Percentiles rank a stretch among this genome's conserved stretches.
Conservation (phyloP, 2,888 invertebrate species). For the Torymus tubicola region DNA sequence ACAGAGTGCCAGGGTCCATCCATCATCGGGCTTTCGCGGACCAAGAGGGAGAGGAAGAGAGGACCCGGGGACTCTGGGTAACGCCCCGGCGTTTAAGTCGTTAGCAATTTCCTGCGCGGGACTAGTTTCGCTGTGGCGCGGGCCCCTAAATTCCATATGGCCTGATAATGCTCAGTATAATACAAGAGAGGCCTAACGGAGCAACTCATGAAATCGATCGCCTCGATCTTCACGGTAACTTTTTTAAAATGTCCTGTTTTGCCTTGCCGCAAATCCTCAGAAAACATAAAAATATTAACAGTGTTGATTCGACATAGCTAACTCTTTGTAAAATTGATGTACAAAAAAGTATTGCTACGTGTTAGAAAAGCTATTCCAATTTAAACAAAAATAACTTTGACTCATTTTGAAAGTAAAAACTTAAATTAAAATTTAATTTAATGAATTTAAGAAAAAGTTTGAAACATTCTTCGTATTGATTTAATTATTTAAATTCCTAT, state of each 20-base stretch:
- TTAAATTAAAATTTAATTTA: too few species aligned
- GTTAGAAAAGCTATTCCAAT: too few species aligned
- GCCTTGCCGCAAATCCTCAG: slow-evolving; percentile 34
- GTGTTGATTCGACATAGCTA: too few species aligned
- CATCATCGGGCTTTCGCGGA: slow-evolving; percentile 67
- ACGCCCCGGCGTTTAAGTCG: slow-evolving; percentile 76
- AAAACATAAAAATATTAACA: too few species aligned
- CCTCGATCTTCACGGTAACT: slow-evolving; percentile 64
- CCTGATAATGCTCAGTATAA: slow-evolving; percentile 68
- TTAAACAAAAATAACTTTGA: too few species aligned
- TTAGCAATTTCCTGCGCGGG: slow-evolving; percentile 76
- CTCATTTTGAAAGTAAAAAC: too few species aligned
- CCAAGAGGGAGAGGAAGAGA: slow-evolving; percentile 32
- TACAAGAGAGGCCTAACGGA: slow-evolving; percentile 24
- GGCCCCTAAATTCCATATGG: slow-evolving; percentile 75
- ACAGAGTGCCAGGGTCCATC: slow-evolving; percentile 73
- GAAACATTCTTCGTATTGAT: too few species aligned
- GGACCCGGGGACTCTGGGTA: slow-evolving; percentile 67
- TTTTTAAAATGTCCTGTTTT: slow-evolving; percentile 54
- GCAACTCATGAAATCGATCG: slow-evolving; percentile 65
- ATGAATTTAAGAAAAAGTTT: too few species aligned
- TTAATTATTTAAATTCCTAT: too few species aligned
- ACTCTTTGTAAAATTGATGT: too few species aligned
- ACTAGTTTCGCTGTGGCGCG: slow-evolving; percentile 68
- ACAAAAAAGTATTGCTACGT: too few species aligned